phyloP scores from a whole-genome alignment of 2,797 vertebrate species.

The Muscicapa striata region DNA sequence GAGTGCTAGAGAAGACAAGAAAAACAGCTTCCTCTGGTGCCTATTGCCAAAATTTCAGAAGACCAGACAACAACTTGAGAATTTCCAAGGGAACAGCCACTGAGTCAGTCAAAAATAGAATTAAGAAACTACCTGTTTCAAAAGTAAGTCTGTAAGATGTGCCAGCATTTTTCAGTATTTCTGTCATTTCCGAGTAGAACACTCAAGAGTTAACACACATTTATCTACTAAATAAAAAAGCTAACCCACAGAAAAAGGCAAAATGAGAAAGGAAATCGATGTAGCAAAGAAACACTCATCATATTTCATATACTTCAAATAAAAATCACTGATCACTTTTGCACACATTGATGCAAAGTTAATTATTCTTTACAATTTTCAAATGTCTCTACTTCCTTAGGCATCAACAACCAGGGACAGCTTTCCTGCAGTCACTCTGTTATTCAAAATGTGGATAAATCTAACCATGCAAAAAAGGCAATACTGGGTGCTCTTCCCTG shows the following conservation, averaged over 20 bases:
- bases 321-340: background rate
- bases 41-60: slow-evolving; percentile 45
- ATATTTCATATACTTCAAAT: background rate
- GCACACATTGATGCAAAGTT: background rate
- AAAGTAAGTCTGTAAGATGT: background rate
- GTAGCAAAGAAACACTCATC: background rate
- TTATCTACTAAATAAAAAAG: background rate
- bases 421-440: background rate
- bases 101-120: slow-evolving; percentile 50
- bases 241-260: background rate
- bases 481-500: background rate
- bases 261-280: background rate
- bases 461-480: background rate
- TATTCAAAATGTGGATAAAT: background rate
- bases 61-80: slow-evolving; percentile 49
- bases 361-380: background rate
- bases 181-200: background rate
- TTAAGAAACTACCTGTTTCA: slow-evolving; percentile 34
- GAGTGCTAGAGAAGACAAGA: background rate
- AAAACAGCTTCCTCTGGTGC: slow-evolving; percentile 49
- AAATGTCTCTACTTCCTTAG: background rate
- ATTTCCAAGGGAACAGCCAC: slow-evolving; percentile 64
- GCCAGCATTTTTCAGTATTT: slow-evolving; percentile 35
- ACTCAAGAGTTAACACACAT: slow-evolving; percentile 36
- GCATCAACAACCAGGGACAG: background rate